Conservation (phyloP, 2,888 invertebrate species). For the Slavum lentiscoides region DNA sequence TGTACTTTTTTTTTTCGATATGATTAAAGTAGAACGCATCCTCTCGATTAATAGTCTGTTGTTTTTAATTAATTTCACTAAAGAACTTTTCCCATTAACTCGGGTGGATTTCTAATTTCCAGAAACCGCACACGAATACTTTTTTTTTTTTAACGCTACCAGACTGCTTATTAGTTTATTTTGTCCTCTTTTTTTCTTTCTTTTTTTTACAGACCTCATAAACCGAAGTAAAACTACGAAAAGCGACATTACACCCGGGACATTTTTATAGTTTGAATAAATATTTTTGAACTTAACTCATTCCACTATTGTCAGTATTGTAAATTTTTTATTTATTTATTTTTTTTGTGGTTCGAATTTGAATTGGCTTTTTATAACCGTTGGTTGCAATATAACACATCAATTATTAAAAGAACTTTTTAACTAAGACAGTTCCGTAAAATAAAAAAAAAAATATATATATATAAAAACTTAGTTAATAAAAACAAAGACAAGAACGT, state of each 20-base stretch:
- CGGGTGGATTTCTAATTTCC: slow-evolving; percentile 38
- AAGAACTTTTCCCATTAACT: slow-evolving; percentile 46
- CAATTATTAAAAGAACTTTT: slow-evolving; percentile 20
- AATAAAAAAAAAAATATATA: not conserved
- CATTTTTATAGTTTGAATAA: slow-evolving; percentile 37
- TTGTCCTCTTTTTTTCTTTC: too few species aligned
- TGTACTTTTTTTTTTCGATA: not conserved
- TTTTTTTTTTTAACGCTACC: slow-evolving; percentile 39
- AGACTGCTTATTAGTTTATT: slow-evolving; percentile 44
- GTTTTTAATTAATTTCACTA: slow-evolving; percentile 39
- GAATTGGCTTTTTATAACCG: slow-evolving; percentile 20
- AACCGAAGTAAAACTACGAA: slow-evolving; percentile 28
- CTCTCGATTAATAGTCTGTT: slow-evolving; percentile 27
- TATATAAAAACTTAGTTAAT: not conserved
- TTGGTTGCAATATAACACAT: slow-evolving; percentile 4
- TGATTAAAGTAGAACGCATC: slow-evolving; percentile 1
- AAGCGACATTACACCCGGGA: slow-evolving; percentile 19
- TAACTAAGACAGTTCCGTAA: not conserved
- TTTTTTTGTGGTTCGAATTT: not conserved
- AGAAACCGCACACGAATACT: slow-evolving; percentile 35
- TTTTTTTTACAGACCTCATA: slow-evolving; percentile 46
- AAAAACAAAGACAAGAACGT: slow-evolving; percentile 5
- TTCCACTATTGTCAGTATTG: slow-evolving; percentile 9
- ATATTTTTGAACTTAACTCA: slow-evolving; percentile 29
- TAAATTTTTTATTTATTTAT: slow-evolving; percentile 9